Conservation (phyloP, 2,888 invertebrate genomes). For the Aethes cnicana region DNA sequence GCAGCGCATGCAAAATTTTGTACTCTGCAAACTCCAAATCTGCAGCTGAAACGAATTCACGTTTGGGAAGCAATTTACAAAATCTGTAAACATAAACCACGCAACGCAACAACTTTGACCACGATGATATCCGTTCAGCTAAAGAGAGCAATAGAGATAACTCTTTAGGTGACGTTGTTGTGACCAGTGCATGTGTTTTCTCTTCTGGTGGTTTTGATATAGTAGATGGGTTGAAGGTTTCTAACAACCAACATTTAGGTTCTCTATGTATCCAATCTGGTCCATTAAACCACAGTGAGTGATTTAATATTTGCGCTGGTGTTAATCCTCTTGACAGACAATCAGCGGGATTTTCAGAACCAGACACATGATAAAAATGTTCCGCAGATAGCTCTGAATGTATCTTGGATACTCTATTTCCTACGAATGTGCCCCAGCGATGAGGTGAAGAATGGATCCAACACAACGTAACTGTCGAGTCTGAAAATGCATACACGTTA, state of each 20-base stretch:
- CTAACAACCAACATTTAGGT: conserved; percentile 1
- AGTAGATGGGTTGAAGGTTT: neutral
- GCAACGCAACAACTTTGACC: conserved; percentile 1
- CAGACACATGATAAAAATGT: conserved; percentile 14
- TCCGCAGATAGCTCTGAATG: neutral
- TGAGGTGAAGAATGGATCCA: conserved; percentile 11
- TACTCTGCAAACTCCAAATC: conserved; percentile 7
- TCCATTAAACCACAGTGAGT: conserved; percentile 23
- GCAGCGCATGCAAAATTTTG: neutral
- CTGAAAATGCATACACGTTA: neutral
- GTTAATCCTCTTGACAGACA: conserved; percentile 18
- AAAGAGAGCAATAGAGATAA: neutral
- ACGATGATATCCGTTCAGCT: conserved; percentile 2
- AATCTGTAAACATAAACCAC: conserved; percentile 13
- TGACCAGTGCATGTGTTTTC: neutral
- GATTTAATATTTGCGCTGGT: conserved; percentile 9
- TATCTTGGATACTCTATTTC: conserved; percentile 16
- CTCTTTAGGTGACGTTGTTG: neutral
- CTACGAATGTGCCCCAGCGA: conserved; percentile 11
- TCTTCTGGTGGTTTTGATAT: conserved; percentile 2
- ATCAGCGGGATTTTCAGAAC: conserved; percentile 17
- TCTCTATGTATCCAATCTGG: conserved; percentile 7
- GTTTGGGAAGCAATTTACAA: neutral
- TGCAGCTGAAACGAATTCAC: neutral
- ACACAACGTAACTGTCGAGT: conserved; percentile 1